Percentiles rank a stretch among this genome's conserved stretches.
These are phyloP conservation scores for Lepus timidus DNA, from an alignment of 2,113 vertebrate genomes.

Conservation along the genomic window DNA sequence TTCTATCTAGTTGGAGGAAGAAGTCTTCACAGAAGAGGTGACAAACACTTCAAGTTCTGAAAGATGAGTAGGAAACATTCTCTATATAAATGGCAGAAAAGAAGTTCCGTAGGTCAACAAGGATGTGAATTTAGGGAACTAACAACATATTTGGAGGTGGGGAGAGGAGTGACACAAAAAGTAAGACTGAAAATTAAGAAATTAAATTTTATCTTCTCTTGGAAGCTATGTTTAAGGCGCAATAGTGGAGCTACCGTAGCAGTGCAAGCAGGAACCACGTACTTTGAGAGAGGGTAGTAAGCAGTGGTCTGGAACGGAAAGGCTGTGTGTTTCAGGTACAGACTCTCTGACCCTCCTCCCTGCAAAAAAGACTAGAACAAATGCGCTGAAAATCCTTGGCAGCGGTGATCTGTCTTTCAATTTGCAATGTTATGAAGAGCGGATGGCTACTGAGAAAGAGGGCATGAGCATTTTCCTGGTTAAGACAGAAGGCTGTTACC, in stretches of 20 bases:
- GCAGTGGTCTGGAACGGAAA: too few species aligned
- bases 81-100: conserved; percentile 3
- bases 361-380: background rate
- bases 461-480: background rate
- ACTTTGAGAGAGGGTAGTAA: too few species aligned
- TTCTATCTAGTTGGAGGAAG: conserved; percentile 12
- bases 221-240: too few species aligned
- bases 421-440: conserved; percentile 27
- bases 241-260: too few species aligned
- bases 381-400: background rate
- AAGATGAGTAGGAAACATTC: background rate
- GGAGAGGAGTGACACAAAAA: conserved; percentile 22
- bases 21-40: background rate
- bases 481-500: background rate
- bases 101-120: background rate
- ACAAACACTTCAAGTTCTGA: background rate
- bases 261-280: too few species aligned
- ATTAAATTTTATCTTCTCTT: conserved; percentile 35
- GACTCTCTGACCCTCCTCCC: too few species aligned
- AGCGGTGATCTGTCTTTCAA: background rate
- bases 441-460: background rate
- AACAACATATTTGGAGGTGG: background rate
- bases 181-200: background rate
- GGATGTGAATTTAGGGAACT: background rate
- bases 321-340: too few species aligned